Base-by-base conservation (phyloP, 2,113 vertebrate species). In the Hydrochoerus hydrochaeris region DNA sequence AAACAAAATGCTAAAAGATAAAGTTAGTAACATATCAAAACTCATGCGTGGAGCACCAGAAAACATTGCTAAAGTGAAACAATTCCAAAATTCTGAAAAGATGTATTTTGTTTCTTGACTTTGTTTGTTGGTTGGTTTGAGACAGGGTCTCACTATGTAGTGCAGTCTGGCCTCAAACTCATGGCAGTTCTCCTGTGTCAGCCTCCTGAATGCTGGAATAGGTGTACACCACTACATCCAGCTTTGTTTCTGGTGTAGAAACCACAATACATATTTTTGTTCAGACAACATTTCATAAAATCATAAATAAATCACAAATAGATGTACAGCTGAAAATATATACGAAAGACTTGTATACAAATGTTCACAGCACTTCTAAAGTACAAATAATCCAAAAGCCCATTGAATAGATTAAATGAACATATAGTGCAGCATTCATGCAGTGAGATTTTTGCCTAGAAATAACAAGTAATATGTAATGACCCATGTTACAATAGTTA, bases 31-130 rank as follows among this genome's bases (percentile, higher is more conserved):
- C 52, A 80, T 77, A 44, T 60, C 17, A 93, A 93, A 90, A 83
- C 28, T 32, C 24, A 81, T 9, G 54, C 10, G 12, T 30, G 10
- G 17, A 82, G 92, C 88, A 69, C 26, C 80, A 92, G 44, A 89
- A 94, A 88, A 84, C 10, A 84, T 63, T 84, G 24, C 17, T 77
- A 7, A 97, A 85, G 85, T 84, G 67, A 88, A 91, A 86, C 44
- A 81, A 83, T 52, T 44, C 8, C 26, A 67, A 93, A 90, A 46
- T 81, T 86, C 57, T 38, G 32, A 16, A 46, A 13, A 86, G 5
- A 44, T 32, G 26, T 69, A 65, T 44, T 32, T 30, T 65, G 63
- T 32, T 65, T 65, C 63, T 65, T 8, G 11, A 7, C 32, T 65
- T 65, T 7, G 28, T 30, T 65, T 65, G 11, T 67, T 67, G 16